These are phyloP conservation scores for Netelia fuscicornis DNA, from an alignment of 2,888 invertebrate genomes.

Conservation along the genomic window DNA sequence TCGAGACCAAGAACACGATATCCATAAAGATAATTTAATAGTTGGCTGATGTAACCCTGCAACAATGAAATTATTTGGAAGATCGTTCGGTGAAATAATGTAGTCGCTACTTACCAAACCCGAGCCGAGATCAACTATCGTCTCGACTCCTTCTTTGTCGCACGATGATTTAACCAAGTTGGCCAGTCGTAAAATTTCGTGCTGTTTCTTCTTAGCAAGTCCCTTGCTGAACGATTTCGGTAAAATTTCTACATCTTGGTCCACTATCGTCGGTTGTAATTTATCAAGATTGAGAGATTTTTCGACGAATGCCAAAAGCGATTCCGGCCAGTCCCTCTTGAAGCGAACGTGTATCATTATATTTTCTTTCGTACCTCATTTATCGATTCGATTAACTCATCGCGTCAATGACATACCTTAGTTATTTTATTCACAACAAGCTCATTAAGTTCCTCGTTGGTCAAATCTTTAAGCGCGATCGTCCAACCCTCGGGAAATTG, in stretches of 20 bases:
- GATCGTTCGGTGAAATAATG: too few species aligned
- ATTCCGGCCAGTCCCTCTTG: conserved; percentile 83
- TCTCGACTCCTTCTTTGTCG: conserved; percentile 84
- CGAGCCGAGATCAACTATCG: conserved; percentile 90
- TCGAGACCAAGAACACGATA: conserved; percentile 90
- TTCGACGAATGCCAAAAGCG: conserved; percentile 84
- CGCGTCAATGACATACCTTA: conserved; percentile 72
- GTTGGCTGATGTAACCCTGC: conserved; percentile 91
- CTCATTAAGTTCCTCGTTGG: conserved; percentile 85
- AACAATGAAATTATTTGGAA: conserved; percentile 65
- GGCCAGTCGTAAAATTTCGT: conserved; percentile 89
- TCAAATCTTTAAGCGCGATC: conserved; percentile 83
- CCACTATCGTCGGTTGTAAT: conserved; percentile 73
- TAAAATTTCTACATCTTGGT: conserved; percentile 68
- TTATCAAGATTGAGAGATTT: conserved; percentile 76
- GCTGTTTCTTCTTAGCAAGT: conserved; percentile 89
- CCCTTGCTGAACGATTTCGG: conserved; percentile 80
- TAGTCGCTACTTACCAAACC: conserved; percentile 87
- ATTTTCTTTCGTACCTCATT: neutral
- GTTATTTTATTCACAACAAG: conserved; percentile 80
- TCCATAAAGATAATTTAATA: conserved; percentile 87
- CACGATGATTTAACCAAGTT: conserved; percentile 86
- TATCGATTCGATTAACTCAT: neutral
- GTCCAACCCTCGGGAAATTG: conserved; percentile 86
- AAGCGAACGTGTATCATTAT: conserved; percentile 33